Base-by-base conservation (phyloP, 2,888 invertebrate genomes). In the Gymnosoma rotundatum region DNA sequence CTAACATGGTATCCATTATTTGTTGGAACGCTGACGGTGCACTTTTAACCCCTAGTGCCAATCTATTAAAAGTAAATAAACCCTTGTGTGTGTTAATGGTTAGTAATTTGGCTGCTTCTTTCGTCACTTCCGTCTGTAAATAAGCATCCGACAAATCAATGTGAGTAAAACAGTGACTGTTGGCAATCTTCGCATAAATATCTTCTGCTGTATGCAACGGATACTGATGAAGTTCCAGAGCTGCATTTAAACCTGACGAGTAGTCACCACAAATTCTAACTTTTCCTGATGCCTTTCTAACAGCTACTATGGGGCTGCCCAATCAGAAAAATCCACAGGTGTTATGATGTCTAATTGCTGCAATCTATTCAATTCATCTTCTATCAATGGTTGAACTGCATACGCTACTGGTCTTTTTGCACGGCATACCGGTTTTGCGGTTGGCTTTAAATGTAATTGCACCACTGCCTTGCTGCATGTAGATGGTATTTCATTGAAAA, bases 231-330 rank as follows among this genome's bases (percentile, higher is more conserved):
- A 12, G 64, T 58, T 75, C 64, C 16, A 75, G 14, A 1, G 18
- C 9, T n/a, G 32, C 10, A 48, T 36, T 75, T 45, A 75, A 42
- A 5, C 48, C 58, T n/a, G 76, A 42, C 10, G 76, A 66, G 20
- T 66, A 67, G 58, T 79, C 58, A 1, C 63, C 66, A 18, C 64
- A 63, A 72, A 58, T 48, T 25, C 72, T 14, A 36, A 50, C 32
- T 50, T 56, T 73, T 6, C 66, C 45, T 8, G 63, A 54, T 18
- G 67, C n/a, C 14, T 76, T 76, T 10, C 50, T 66, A 14, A 67
- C 36, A 58, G 58, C 76, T 38, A 76, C 76, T 48, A 76, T 67
- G 67, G 76, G 7, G 76, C 76, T 58, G 75, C 58, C 75, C 66
- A 75, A 16, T 75, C 75, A 6, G 66, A 75, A 38, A 58, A 66